Conservation (phyloP, 2,888 invertebrate genomes). For the Trachelus stipa region DNA sequence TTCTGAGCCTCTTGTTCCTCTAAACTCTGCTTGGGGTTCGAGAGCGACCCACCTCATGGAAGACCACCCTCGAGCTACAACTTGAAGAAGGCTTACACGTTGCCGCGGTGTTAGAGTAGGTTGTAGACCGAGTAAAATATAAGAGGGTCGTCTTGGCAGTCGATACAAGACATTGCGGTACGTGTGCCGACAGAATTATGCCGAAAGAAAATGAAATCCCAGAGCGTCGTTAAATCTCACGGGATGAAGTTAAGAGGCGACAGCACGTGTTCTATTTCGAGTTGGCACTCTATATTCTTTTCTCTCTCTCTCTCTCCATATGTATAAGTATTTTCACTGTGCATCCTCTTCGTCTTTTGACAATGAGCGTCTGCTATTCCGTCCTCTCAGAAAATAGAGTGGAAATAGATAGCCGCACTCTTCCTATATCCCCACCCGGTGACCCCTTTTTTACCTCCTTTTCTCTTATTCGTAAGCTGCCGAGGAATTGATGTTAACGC, state of each 20-base stretch:
- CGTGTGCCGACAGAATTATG: slow-evolving; percentile 24
- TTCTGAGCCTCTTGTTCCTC: not conserved
- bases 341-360: slow-evolving; percentile 6
- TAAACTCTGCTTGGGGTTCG: not conserved
- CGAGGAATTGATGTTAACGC: slow-evolving; percentile 48
- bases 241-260: slow-evolving; percentile 7
- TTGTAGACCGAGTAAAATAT: not conserved
- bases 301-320: slow-evolving; percentile 24
- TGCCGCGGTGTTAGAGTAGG: not conserved
- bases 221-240: slow-evolving; percentile 21
- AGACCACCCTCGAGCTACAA: slow-evolving; percentile 10
- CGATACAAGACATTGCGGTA: slow-evolving; percentile 10
- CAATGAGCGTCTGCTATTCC: slow-evolving; percentile 1
- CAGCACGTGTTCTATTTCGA: not conserved
- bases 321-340: slow-evolving; percentile 31
- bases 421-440: not conserved
- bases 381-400: slow-evolving; percentile 16
- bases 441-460: not conserved
- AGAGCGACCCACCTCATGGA: not conserved
- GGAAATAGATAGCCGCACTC: slow-evolving; percentile 18
- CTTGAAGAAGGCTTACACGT: not conserved
- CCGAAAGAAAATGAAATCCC: slow-evolving; percentile 19
- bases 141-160: slow-evolving; percentile 6
- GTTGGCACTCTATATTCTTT: slow-evolving; percentile 18
- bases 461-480: slow-evolving; percentile 11